Evolutionary conservation across 2,113 vertebrate genomes (phyloP).

Genomic region (Puma concolor): DNA sequence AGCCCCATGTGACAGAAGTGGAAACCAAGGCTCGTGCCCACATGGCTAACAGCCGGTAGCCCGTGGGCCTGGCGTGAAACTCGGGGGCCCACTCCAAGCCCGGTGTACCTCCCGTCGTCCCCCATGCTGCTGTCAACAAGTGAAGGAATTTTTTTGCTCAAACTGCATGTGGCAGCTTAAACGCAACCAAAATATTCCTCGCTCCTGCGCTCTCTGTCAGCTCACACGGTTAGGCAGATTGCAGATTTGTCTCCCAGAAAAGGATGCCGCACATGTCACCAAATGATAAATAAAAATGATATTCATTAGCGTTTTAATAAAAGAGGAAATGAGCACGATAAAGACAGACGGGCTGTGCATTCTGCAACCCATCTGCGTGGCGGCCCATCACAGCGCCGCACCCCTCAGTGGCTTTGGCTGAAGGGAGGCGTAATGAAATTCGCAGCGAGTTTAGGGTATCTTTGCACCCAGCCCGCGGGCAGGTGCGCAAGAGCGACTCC

Average conservation of each 20-base stretch:
- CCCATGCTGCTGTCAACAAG: fast-evolving
- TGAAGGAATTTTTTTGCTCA: not conserved
- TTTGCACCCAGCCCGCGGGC: constrained; percentile 70
- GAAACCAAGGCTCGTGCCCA: fast-evolving
- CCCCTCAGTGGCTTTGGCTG: constrained; percentile 81
- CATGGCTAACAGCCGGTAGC: fast-evolving
- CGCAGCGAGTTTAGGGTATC: constrained; percentile 65
- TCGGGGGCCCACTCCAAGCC: not conserved
- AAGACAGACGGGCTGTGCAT: constrained; percentile 86
- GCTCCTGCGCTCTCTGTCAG: constrained; percentile 65
- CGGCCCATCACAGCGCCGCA: constrained; percentile 79
- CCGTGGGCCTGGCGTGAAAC: not conserved
- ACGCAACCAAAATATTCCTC: not conserved
- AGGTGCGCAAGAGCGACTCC: constrained; percentile 72
- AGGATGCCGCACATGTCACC: constrained; percentile 81
- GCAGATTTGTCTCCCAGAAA: constrained; percentile 82
- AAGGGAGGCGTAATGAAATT: constrained; percentile 79
- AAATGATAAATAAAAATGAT: constrained; percentile 88
- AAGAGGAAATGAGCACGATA: constrained; percentile 87
- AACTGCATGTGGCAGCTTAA: constrained; percentile 55
- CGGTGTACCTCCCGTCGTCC: fast-evolving
- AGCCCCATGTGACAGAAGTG: fast-evolving
- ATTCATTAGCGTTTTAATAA: constrained; percentile 90
- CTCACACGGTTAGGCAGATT: constrained; percentile 77
- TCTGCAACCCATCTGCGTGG: constrained; percentile 85